Conservation (phyloP, 2,113 vertebrate species). For the Glareola pratincola region DNA sequence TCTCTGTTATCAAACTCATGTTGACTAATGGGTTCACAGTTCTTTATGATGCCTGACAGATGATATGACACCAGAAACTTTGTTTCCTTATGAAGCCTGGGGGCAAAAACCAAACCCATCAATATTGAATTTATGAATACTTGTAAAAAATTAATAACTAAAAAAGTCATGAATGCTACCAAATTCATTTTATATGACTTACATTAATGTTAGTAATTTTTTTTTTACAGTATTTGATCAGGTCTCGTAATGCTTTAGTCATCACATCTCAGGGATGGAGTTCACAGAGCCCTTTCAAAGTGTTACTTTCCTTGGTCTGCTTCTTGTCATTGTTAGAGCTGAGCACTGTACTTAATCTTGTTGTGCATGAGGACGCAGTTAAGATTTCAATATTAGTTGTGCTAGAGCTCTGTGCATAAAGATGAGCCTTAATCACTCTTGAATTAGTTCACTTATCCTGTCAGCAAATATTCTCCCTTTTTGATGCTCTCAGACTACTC, state of each 20-base stretch:
- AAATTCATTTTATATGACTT: background rate
- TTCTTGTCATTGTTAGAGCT: background rate
- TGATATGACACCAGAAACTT: background rate
- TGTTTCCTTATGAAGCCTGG: background rate
- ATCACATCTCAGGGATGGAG: background rate
- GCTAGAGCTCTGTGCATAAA: background rate
- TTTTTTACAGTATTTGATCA: background rate
- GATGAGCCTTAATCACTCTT: background rate
- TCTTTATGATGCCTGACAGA: background rate
- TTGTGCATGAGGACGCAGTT: background rate
- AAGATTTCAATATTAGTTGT: background rate
- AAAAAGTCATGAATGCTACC: background rate
- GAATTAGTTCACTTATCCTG: background rate
- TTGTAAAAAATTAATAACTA: background rate
- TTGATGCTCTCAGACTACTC: background rate
- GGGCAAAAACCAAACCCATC: rapidly evolving
- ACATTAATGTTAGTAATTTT: background rate
- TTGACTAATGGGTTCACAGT: background rate
- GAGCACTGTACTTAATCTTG: background rate
- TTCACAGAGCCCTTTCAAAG: background rate
- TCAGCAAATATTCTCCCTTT: background rate
- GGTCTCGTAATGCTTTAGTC: background rate
- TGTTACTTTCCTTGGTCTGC: background rate
- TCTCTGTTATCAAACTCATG: background rate
- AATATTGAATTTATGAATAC: background rate